Conservation (phyloP, 1,140 invertebrate genomes). For the Brachionus asplanchnoidis region DNA sequence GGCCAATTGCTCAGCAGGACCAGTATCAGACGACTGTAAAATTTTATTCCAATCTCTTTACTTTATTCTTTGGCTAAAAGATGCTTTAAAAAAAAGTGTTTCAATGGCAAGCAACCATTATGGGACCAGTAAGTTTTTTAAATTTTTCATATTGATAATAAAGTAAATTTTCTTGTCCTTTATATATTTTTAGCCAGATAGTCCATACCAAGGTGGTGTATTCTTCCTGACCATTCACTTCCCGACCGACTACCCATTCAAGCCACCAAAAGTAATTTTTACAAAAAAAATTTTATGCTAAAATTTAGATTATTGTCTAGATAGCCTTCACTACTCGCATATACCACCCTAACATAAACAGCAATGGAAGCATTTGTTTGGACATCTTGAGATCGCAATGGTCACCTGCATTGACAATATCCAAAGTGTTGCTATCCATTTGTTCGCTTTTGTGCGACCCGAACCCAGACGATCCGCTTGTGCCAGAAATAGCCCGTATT, state of each 20-base stretch:
- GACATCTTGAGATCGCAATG: constrained; percentile 97
- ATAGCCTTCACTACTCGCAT: constrained; percentile 98
- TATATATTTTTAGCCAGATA: constrained; percentile 74
- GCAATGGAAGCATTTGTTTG: constrained; percentile 98
- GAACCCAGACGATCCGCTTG: constrained; percentile 96
- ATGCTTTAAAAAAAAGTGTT: constrained; percentile 41
- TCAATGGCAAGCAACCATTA: constrained; percentile 46
- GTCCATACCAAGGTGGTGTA: constrained; percentile 96
- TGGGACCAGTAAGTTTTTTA: constrained; percentile 42
- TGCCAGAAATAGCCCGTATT: constrained; percentile 97
- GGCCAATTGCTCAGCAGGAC: constrained; percentile 57
- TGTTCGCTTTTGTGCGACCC: constrained; percentile 97
- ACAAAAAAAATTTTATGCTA: background rate
- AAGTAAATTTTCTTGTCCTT: background rate
- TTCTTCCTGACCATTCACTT: constrained; percentile 99
- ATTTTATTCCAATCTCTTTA: background rate
- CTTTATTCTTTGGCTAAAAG: background rate
- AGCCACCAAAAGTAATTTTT: constrained; percentile 80
- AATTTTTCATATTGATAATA: constrained; percentile 30
- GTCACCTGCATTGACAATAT: constrained; percentile 98
- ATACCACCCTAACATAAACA: constrained; percentile 99
- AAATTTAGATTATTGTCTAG: constrained; percentile 53
- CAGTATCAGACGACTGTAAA: constrained; percentile 55
- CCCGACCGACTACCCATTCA: constrained; percentile 98
- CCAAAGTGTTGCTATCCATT: constrained; percentile 98